Evolutionary conservation across 2,113 vertebrate genomes (phyloP).

Genomic region (Scopus umbretta): DNA sequence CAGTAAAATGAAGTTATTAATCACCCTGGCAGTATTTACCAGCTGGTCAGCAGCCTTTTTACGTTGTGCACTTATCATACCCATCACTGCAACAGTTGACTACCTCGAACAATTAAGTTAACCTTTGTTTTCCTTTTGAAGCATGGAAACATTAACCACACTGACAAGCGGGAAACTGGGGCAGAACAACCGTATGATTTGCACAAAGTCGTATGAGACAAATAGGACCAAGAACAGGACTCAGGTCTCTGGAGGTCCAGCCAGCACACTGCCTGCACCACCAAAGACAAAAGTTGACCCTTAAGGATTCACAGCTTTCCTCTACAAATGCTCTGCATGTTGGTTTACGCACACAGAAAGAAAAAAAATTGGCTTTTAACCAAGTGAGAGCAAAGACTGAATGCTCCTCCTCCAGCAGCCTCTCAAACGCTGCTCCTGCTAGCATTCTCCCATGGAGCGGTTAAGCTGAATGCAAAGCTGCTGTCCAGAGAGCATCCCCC

Average conservation of each 20-base stretch:
- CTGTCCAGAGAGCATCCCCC: not conserved
- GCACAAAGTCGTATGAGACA: not conserved
- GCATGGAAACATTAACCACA: not conserved
- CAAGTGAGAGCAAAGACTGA: not conserved
- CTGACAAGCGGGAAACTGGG: not conserved
- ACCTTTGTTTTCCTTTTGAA: not conserved
- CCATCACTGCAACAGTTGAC: not conserved
- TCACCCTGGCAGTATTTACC: not conserved
- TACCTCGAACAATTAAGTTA: not conserved
- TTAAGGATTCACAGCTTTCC: not conserved
- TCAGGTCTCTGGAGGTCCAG: not conserved
- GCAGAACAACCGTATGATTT: not conserved
- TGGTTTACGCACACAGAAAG: not conserved
- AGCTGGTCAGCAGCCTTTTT: not conserved
- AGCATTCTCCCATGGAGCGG: fast-evolving
- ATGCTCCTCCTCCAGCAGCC: not conserved
- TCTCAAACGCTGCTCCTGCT: not conserved
- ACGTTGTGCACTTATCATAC: not conserved
- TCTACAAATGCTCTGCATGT: not conserved
- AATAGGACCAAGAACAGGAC: not conserved
- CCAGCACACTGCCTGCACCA: no score
- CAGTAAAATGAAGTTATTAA: not conserved
- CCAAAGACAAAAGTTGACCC: not conserved
- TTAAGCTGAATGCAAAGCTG: not conserved
- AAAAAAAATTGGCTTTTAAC: not conserved